Evolutionary conservation across 2,888 invertebrate genomes (phyloP), one percentile per base, ranked within the genome.

Genomic region (Tryphoninae sp.): DNA sequence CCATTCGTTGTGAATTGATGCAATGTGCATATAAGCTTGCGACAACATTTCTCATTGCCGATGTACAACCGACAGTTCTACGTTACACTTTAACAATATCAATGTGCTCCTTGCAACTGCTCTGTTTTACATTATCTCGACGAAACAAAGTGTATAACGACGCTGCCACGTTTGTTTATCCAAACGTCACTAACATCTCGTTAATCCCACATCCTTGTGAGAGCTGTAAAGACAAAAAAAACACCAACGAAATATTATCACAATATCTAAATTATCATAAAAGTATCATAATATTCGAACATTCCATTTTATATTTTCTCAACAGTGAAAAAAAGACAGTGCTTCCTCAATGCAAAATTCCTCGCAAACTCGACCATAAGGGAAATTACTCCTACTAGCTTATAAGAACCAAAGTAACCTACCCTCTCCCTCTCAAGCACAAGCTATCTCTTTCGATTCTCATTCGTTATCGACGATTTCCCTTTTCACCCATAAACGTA

Each of bases 1-100:
- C 68, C 68, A 76, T 76, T 19, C 67, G 59, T 51, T 59, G 67
- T 40, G 51, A 76, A 76, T 76, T 68, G 68, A 59, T 22, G n/a
- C 9, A 2, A 6, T 58, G 16, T 8, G 13, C 19, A 2, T 58
- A 75, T 58, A 11, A 42, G 22, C 64, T 49, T 23, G 49, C 23
- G 6, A 49, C 13, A 65, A 9, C 13, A 13, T 45, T 45, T 13
- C 45, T 45, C 13, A 45, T 45, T 45, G 9, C 45, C 13, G 45
- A 45, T 13, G 45, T 45, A 45, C 3, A 9, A 13, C 45, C 45
- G 45, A 45, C 13, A 3, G 13, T 45, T 45, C 9, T 1, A 45
- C 45, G 45, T 13, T 9, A 45, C 11, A 45, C 2, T 13, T 2
- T 13, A 45, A 45, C 9, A 45, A 13, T 13, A 45, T 45, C 45